A percentile compares a stretch with the other conserved stretches of the same genome.
These are phyloP conservation scores for Villa cingulata DNA, from an alignment of 2,888 invertebrate species.

Conservation along the genomic window DNA sequence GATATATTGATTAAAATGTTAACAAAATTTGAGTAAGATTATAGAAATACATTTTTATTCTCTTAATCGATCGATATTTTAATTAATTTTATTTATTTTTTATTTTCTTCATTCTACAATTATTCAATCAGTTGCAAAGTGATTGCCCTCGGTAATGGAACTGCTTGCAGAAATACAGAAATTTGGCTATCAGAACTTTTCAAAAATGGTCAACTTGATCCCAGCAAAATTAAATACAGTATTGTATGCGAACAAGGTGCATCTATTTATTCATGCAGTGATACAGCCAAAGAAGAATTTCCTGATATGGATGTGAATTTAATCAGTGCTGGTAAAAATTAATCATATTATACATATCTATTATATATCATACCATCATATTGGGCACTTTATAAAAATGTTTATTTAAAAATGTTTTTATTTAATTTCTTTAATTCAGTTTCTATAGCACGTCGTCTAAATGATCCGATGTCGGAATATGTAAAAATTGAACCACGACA, in stretches of 20 bases:
- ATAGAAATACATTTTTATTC: background rate
- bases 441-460: constrained; percentile 73
- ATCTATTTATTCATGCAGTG: constrained; percentile 81
- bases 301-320: constrained; percentile 70
- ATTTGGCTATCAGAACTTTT: constrained; percentile 52
- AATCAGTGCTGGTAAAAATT: constrained; percentile 51
- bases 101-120: background rate
- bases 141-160: constrained; percentile 86
- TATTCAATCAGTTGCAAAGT: constrained; percentile 48
- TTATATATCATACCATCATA: background rate
- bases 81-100: background rate
- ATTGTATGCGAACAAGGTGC: constrained; percentile 86
- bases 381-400: background rate
- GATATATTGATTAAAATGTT: constrained; percentile 39
- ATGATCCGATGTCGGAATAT: constrained; percentile 82
- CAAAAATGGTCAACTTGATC: constrained; percentile 40
- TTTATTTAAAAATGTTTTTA: background rate
- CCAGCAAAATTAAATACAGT: constrained; percentile 46
- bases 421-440: constrained; percentile 33
- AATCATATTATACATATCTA: background rate
- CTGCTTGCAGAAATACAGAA: constrained; percentile 80
- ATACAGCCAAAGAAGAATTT: constrained; percentile 74
- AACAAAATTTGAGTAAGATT: constrained; percentile 40
- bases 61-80: too few species aligned
- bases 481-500: constrained; percentile 90